Evolutionary conservation across 2,113 vertebrate genomes (phyloP).

Genomic region (Drymodes brunneopygia): DNA sequence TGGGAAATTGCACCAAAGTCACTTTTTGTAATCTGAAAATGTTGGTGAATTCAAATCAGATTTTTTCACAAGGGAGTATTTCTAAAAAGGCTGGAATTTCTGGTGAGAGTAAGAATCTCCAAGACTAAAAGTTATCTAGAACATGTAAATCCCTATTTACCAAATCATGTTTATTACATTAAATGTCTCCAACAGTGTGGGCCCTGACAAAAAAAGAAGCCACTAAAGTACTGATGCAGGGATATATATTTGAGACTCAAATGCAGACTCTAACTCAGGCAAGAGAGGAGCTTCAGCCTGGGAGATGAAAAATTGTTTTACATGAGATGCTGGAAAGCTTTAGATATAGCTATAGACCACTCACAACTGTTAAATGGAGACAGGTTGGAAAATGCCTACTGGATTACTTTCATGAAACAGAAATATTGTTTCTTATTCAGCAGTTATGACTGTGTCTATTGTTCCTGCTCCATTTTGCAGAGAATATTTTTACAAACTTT

Average conservation of each 20-base stretch:
- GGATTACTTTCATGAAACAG: not conserved
- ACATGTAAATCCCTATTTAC: not conserved
- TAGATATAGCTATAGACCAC: not conserved
- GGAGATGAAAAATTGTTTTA: not conserved
- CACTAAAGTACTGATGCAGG: not conserved
- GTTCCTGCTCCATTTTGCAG: conserved; percentile 19
- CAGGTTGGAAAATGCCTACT: not conserved
- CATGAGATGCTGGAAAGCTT: not conserved
- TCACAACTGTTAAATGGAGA: not conserved
- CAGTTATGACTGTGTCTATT: conserved; percentile 20
- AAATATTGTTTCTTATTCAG: not conserved
- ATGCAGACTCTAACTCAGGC: not conserved
- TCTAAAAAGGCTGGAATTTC: not conserved
- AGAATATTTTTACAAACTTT: conserved; percentile 20
- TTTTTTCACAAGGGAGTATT: not conserved
- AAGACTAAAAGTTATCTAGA: not conserved
- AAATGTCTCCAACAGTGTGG: not conserved
- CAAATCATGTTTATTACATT: not conserved
- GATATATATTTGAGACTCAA: not conserved
- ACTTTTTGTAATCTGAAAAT: not conserved
- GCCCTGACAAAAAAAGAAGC: not conserved
- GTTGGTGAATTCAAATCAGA: not conserved
- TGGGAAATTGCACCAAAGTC: not conserved
- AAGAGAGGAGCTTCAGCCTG: not conserved
- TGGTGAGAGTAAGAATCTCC: not conserved